Base-by-base conservation (phyloP, 2,888 invertebrate genomes). In the Automeris io region DNA sequence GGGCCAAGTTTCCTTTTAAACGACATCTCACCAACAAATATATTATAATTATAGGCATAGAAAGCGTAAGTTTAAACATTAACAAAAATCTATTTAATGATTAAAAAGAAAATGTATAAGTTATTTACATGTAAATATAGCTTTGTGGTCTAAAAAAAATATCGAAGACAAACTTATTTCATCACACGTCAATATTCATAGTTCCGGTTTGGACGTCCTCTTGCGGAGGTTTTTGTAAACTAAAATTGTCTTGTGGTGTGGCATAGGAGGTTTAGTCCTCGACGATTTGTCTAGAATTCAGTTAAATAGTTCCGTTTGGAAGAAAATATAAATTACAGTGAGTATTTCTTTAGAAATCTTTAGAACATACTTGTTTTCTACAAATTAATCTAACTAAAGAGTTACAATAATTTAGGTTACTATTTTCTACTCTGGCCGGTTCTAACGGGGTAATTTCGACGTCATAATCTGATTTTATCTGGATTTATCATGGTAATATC, bases 201-300 rank as follows among this genome's bases (percentile, higher is more conserved):
- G 58, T 70, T 82, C 82, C 82, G 76, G 65, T 54, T 37, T 44
- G 44, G 47, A 50, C 75, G 77, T 78, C 75, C 75, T 69, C 85
- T 76, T 44, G 52, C 58, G 71, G 46, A 47, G 40, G 44, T 48
- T 51, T 57, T 46, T 39, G 42, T 40, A 61, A 68, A 55, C 45
- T 48, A 57, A 62, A 75, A 65, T 73, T 76, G 77, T 79, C 80
- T 78, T 81, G 79, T 78, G 76, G 74, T 80, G 72, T 63, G 67
- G 70, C 74, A 65, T 59, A 57, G 61, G 57, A 68, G 64, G 63
- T 68, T 57, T 61, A 47, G 54, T 59, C 55, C 53, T 62, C 47
- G 65, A 64, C 67, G 61, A 70, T 70, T 70, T 71, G 68, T 64
- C 69, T 65, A 56, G 65, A 74, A 71, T 76, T 71, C 56, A 47